These are phyloP conservation scores for Apotomis betuletana DNA, from an alignment of 2,888 invertebrate species.

Conservation along the genomic window DNA sequence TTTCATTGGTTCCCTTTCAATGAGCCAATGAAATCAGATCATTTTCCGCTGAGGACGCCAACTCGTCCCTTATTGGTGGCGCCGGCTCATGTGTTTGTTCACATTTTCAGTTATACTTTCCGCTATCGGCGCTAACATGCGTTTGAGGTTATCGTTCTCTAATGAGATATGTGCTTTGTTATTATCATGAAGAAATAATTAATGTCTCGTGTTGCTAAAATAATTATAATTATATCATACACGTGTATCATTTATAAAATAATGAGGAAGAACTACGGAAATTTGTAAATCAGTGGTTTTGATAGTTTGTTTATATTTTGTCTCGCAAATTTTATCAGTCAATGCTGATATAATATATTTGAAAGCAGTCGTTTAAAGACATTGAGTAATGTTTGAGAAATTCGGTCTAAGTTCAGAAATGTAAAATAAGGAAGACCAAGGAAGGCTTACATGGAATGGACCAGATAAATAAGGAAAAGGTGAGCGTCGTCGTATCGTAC, in stretches of 20 bases:
- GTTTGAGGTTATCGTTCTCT: constrained; percentile 29
- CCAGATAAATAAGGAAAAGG: too few relatives aligned
- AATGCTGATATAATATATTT: too few relatives aligned
- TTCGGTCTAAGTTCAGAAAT: too few relatives aligned
- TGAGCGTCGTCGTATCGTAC: too few relatives aligned
- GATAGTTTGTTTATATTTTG: too few relatives aligned
- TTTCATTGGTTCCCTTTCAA: constrained; percentile 20
- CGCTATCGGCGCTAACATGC: constrained; percentile 4
- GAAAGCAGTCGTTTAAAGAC: too few relatives aligned
- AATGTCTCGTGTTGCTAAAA: constrained; percentile 1
- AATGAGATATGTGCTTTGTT: constrained; percentile 25
- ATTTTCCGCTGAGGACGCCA: constrained; percentile 32
- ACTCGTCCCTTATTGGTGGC: constrained; percentile 34
- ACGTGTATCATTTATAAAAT: neutral
- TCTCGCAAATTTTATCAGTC: too few relatives aligned
- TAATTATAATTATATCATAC: constrained; percentile 6
- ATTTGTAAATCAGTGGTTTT: too few relatives aligned
- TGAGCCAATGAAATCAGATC: constrained; percentile 63
- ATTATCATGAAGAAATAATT: constrained; percentile 16
- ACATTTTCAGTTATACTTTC: constrained; percentile 31
- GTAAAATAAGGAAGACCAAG: too few relatives aligned
- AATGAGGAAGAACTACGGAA: neutral
- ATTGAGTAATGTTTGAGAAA: too few relatives aligned
- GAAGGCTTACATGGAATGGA: too few relatives aligned
- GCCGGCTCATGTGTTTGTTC: constrained; percentile 23